Conservation (phyloP, 2,113 vertebrate genomes). For the Phyllostomus hastatus region DNA sequence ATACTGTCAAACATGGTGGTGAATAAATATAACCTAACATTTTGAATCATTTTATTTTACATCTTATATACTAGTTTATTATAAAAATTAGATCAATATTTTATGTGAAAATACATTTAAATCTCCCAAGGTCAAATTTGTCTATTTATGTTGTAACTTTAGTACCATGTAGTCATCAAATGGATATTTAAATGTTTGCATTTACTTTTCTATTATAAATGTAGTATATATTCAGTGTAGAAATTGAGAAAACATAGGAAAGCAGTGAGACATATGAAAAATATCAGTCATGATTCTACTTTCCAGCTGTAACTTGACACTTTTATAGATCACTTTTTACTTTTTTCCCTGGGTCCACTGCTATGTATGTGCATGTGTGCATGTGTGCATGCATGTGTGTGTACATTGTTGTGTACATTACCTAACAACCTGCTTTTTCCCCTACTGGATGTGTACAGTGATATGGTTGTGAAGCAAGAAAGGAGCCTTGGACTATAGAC, state of each 20-base stretch:
- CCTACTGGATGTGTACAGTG: background rate
- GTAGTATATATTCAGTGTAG: background rate
- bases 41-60: background rate
- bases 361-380: background rate
- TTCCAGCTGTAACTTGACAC: background rate
- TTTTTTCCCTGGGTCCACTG: background rate
- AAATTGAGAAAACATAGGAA: background rate
- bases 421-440: background rate
- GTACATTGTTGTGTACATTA: background rate
- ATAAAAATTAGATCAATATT: background rate
- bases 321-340: background rate
- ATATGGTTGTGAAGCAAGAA: background rate
- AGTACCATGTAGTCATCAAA: background rate
- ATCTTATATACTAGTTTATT: background rate
- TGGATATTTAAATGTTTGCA: background rate
- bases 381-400: background rate
- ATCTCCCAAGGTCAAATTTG: background rate
- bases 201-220: background rate
- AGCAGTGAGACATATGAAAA: background rate
- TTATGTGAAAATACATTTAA: background rate
- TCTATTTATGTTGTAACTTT: background rate
- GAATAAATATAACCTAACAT: background rate
- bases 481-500: background rate
- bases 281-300: background rate
- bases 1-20: background rate